Conservation (phyloP, 1,140 invertebrate genomes). For the Zophobas morio region DNA sequence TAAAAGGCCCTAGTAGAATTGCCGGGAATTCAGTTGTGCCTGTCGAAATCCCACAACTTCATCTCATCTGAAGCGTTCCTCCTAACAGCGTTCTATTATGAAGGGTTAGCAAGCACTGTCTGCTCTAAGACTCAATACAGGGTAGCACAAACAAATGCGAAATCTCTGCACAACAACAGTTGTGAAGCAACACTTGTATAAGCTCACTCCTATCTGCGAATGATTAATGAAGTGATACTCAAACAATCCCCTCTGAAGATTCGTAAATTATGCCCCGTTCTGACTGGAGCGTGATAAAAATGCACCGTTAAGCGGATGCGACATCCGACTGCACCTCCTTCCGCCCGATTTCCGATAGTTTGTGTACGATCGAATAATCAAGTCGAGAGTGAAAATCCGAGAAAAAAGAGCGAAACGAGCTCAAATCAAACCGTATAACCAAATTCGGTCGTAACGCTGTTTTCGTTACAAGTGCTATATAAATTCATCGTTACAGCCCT, state of each 20-base stretch:
- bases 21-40: no score
- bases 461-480: constrained; percentile 25
- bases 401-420: neutral
- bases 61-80: neutral
- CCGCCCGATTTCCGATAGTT: neutral
- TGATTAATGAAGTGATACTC: constrained; percentile 13
- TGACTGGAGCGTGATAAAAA: neutral
- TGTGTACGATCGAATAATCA: constrained; percentile 8
- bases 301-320: neutral
- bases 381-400: constrained; percentile 4
- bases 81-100: constrained; percentile 4
- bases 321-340: neutral
- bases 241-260: neutral
- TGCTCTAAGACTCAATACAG: neutral
- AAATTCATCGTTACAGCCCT: constrained; percentile 33
- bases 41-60: neutral
- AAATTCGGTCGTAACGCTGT: constrained; percentile 17
- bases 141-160: constrained; percentile 3
- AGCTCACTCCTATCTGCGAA: constrained; percentile 16
- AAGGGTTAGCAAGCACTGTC: constrained; percentile 2
- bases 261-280: neutral
- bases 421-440: neutral
- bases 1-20: no score
- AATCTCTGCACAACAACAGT: neutral
- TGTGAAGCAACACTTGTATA: constrained; percentile 8